Base-by-base conservation (phyloP, 1,140 invertebrate species). In the Brachionus angularis region DNA sequence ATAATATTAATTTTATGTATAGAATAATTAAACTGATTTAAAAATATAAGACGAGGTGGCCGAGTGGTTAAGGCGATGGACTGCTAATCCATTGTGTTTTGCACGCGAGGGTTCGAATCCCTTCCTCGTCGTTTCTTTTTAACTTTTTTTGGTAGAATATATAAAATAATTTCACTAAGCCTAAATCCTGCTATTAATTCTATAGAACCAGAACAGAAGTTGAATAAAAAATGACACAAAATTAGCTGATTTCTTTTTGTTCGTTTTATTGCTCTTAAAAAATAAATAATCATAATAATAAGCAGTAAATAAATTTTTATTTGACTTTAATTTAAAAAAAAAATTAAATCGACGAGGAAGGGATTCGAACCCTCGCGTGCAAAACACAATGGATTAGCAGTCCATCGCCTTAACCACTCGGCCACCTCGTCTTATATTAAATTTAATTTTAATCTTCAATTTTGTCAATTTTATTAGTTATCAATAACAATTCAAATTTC, bases 41-140 rank as follows among this genome's bases (percentile, higher is more conserved):
- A 21, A 21, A 16, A 49, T 21, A 23, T 7, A 3, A 21, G 50
- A 53, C 50, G 50, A 53, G 50, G 50, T 53, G 50, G 50, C 50
- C 50, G 50, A 53, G 50, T 53, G 50, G 50, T 53, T 53, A 53
- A 53, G 50, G 50, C 50, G 50, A 53, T 53, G 50, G 50, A 53
- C 50, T 53, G 50, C 27, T 53, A 53, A 29, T 53, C 50, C 23
- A 53, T 29, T 29, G 12, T 31, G n/a, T 33, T 33, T 31, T 31
- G 18, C n/a, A n/a, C n/a, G n/a, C n/a, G n/a, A n/a, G n/a, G n/a
- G n/a, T n/a, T n/a, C n/a, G n/a, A n/a, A n/a, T n/a, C n/a, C n/a
- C n/a, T n/a, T n/a, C n/a, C n/a, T n/a, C n/a, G n/a, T n/a, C n/a
- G n/a, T n/a, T n/a, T n/a, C n/a, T n/a, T n/a, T n/a, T n/a, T n/a